Base-by-base conservation (phyloP, 2,113 vertebrate genomes). In the Oreocharis arfaki region DNA sequence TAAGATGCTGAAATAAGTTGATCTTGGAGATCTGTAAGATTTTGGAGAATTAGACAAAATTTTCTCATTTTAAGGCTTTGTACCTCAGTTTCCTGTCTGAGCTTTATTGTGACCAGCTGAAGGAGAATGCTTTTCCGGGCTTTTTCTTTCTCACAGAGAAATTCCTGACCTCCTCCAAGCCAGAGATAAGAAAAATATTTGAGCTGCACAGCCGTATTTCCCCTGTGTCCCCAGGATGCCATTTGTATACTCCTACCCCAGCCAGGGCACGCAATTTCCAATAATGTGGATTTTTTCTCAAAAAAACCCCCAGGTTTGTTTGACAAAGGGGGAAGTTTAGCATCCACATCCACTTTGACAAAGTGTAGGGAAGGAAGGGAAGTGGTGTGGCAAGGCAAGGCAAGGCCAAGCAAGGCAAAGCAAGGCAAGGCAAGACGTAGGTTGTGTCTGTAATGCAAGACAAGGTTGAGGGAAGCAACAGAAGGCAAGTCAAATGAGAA, bases 221-320 rank as follows among this genome's bases (percentile, higher is more conserved):
- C 44, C 17, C 23, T 24, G 9, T 32, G 8, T 7, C 11, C 35
- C 9, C 4, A 8, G 42, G 37, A 86, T 73, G 32, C 10, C n/a
- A 33, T 52, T 23, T 8, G 0, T 11, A 5, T 32, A 6, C 22
- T 85, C n/a, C 37, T 11, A 82, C 7, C 4, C 27, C 47, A 50
- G 7, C 30, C 33, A 53, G 17, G 17, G 18, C 10, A 53, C 8
- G 21, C 49, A 32, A 32, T 37, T 71, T 44, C 46, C 57, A 57
- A 2, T 13, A 10, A 55, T 0, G 0, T 8, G 37, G 22, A 6
- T 8, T 74, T 84, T 84, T 44, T 27, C 24, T 7, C 11, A 1
- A 18, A 10, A 52, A 67, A 23, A 35, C 0, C 4, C 33, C 27
- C 13, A 44, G 11, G 23, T 56, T 30, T 28, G 52, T 53, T 68